A percentile compares a stretch with the other conserved stretches of the same genome.
These are phyloP conservation scores for Mastacembelus armatus DNA, from an alignment of 2,797 vertebrate species.

Conservation along the genomic window DNA sequence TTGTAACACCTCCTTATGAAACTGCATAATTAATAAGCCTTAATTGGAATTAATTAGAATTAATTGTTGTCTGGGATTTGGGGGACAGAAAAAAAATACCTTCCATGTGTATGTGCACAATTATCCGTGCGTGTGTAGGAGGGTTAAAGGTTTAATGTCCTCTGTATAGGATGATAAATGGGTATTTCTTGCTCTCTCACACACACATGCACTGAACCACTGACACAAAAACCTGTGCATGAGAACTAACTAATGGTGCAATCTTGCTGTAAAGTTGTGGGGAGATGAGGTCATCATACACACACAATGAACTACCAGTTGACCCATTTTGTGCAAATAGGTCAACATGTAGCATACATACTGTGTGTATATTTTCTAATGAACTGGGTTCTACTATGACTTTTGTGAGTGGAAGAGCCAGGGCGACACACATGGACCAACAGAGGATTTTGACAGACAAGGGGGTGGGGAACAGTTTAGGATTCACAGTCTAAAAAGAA, in stretches of 20 bases:
- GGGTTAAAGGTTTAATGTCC: conserved; percentile 21
- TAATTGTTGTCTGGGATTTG: conserved; percentile 43
- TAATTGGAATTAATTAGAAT: conserved; percentile 64
- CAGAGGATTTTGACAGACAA: conserved; percentile 5
- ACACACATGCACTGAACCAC: conserved; percentile 22
- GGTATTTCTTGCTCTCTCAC: conserved; percentile 8
- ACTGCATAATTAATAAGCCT: conserved; percentile 60
- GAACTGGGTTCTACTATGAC: background rate
- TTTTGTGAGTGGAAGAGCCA: conserved; percentile 1
- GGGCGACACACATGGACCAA: background rate
- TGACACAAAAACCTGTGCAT: conserved; percentile 24
- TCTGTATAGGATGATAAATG: conserved; percentile 42
- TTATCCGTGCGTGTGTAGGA: background rate
- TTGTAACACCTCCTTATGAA: conserved; percentile 61
- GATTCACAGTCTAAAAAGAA: conserved; percentile 26
- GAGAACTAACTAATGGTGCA: conserved; percentile 2
- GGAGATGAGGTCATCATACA: conserved; percentile 58
- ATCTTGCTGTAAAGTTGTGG: conserved; percentile 27
- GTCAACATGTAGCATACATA: conserved; percentile 52
- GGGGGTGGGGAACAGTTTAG: conserved; percentile 1
- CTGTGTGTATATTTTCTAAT: background rate
- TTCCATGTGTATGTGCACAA: conserved; percentile 53
- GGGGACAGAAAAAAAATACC: conserved; percentile 66
- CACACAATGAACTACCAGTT: conserved; percentile 50
- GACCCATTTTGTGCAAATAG: conserved; percentile 56